A percentile compares a stretch with the other conserved stretches of the same genome.
Conservation (phyloP, 2,888 invertebrate species). For the Drosophila rellima region DNA sequence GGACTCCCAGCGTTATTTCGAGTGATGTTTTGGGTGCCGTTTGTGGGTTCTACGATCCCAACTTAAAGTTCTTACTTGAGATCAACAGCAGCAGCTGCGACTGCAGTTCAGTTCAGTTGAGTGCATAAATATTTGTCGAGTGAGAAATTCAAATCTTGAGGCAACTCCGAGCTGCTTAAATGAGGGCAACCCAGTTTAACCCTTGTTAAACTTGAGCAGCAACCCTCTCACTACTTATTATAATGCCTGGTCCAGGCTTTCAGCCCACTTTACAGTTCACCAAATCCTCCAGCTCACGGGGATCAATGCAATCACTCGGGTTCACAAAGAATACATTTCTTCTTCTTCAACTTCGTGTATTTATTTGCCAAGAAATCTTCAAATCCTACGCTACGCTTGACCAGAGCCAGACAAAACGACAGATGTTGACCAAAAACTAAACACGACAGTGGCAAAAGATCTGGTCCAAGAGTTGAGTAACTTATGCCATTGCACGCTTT, state of each 20-base stretch:
- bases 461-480: slow-evolving; percentile 24
- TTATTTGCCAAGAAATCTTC: slow-evolving; percentile 52
- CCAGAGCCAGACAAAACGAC: slow-evolving; percentile 38
- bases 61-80: slow-evolving; percentile 21
- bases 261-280: slow-evolving; percentile 63
- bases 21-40: slow-evolving; percentile 66
- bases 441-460: slow-evolving; percentile 5
- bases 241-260: slow-evolving; percentile 21
- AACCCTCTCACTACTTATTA: slow-evolving; percentile 49
- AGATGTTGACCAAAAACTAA: slow-evolving; percentile 37
- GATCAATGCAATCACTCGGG: slow-evolving; percentile 46
- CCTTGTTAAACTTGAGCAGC: slow-evolving; percentile 71
- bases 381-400: slow-evolving; percentile 35
- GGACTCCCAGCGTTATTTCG: slow-evolving; percentile 56
- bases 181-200: slow-evolving; percentile 73
- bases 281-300: slow-evolving; percentile 39
- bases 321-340: slow-evolving; percentile 4
- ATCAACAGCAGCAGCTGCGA: slow-evolving; percentile 29
- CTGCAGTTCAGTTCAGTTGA: slow-evolving; percentile 6
- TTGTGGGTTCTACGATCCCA: slow-evolving; percentile 17
- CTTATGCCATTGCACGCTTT: slow-evolving; percentile 75
- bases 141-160: slow-evolving; percentile 40
- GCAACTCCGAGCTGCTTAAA: slow-evolving; percentile 40
- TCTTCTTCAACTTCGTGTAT: slow-evolving; percentile 13
- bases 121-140: slow-evolving; percentile 9